phyloP scores from a whole-genome alignment of 2,113 vertebrate genomes.

The Xiphophorus hellerii region DNA sequence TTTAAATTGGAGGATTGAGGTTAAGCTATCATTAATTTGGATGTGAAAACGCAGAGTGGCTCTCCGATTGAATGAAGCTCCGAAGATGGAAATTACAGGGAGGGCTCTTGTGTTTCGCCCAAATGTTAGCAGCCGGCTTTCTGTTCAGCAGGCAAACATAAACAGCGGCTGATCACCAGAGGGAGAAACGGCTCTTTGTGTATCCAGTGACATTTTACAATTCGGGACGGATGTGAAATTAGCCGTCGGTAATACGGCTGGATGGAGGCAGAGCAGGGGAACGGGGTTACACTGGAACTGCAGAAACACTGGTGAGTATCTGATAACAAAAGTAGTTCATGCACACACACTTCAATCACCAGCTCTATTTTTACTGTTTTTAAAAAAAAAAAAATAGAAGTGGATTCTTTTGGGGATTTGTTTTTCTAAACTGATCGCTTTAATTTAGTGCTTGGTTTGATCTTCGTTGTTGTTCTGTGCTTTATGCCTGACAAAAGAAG shows the following conservation, averaged over 20 bases:
- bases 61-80: constrained; percentile 60
- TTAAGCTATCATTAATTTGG: constrained; percentile 71
- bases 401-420: constrained; percentile 51
- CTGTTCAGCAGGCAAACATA: constrained; percentile 51
- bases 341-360: constrained; percentile 52
- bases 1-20: constrained; percentile 64
- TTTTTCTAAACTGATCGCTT: constrained; percentile 55
- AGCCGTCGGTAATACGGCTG: constrained; percentile 59
- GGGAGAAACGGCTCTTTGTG: constrained; percentile 43
- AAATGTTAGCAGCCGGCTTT: constrained; percentile 54
- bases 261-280: constrained; percentile 53
- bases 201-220: constrained; percentile 68
- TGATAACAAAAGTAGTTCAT: constrained; percentile 64
- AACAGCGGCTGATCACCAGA: constrained; percentile 57
- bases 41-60: constrained; percentile 56
- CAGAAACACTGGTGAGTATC: constrained; percentile 51
- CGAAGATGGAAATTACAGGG: constrained; percentile 57
- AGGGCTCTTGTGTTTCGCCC: constrained; percentile 44
- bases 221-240: constrained; percentile 70
- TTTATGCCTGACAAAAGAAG: constrained; percentile 24
- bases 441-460: constrained; percentile 53
- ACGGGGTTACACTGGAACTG: constrained; percentile 34
- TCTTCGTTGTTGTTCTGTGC: constrained; percentile 36
- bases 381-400: constrained; percentile 54
- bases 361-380: constrained; percentile 67